Evolutionary conservation across 2,797 vertebrate species (phyloP).

Genomic region (Astyanax mexicanus): DNA sequence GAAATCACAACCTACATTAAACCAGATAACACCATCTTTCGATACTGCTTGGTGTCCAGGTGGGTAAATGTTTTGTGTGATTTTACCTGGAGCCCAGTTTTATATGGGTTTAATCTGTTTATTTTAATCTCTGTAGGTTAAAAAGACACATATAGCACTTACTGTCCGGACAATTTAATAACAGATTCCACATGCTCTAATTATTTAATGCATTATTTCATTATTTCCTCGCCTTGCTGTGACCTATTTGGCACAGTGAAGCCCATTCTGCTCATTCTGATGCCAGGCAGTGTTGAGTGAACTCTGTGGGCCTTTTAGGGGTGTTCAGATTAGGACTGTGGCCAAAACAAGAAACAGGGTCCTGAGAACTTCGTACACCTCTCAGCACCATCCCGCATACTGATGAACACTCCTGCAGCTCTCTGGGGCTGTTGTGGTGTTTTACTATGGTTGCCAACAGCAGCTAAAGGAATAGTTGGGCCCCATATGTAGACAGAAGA

Average conservation of each 20-base stretch:
- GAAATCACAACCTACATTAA: too few relatives aligned
- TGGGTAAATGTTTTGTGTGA: too few relatives aligned
- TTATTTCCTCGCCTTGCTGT: slow-evolving; percentile 16
- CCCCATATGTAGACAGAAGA: too few relatives aligned
- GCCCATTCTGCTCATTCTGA: neutral
- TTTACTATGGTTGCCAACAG: too few relatives aligned
- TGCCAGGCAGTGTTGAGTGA: neutral
- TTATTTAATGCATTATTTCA: neutral
- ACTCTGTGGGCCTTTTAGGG: neutral
- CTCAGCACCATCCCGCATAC: slow-evolving; percentile 43
- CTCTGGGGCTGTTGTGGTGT: neutral
- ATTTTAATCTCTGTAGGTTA: neutral
- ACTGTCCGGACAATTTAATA: neutral
- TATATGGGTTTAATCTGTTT: neutral
- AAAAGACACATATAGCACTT: neutral
- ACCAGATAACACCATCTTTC: too few relatives aligned
- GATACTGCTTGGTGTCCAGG: too few relatives aligned
- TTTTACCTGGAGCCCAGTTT: neutral
- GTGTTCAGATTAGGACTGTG: slow-evolving; percentile 32
- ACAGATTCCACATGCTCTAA: neutral
- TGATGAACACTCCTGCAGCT: slow-evolving; percentile 23
- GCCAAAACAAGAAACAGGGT: slow-evolving; percentile 45
- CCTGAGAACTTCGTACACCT: slow-evolving; percentile 22
- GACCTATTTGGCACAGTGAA: slow-evolving; percentile 20
- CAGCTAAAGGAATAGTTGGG: neutral